Evolutionary conservation across 2,888 invertebrate genomes (phyloP), one percentile per base, ranked within the genome.

Genomic region (Mycalesis mineus): DNA sequence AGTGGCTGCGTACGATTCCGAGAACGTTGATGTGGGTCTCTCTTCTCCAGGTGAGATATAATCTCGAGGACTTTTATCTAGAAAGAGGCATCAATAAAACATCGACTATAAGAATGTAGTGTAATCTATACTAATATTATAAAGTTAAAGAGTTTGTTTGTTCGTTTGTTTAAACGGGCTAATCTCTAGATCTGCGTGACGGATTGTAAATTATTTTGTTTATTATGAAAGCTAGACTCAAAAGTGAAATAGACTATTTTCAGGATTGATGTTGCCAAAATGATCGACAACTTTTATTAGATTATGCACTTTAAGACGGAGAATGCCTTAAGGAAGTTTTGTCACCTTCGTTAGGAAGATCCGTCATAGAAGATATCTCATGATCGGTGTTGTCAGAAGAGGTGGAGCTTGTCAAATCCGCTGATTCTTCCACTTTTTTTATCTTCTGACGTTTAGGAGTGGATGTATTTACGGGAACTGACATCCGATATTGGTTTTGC

Each of bases 301-400:
- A n/a, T n/a, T n/a, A n/a, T n/a, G n/a, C n/a, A n/a, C n/a, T n/a
- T n/a, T n/a, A n/a, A n/a, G 22, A 22, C 2, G 22, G 5, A 22
- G 5, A 22, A 22, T 4, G 22, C 22, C 22, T 22, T 22, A 5
- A 22, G 22, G 3, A 22, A 22, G 2, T 22, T 22, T 37, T 7
- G 9, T 14, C 14, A 47, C 47, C 47, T 47, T 47, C 85, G 0
- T 74, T 70, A 2, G 84, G 78, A 37, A 81, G 62, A 47, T 87
- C 86, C 0, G 81, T 75, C 36, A 85, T 62, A 0, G 76, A 76
- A 0, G 86, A 84, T 65, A 87, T 80, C 61, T 88, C 87, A 9
- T 65, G 60, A 8, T 85, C 86, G 0, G 87, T 88, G 64, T 79
- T 78, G 0, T 77, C 80, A 0, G 72, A 70, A 0, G 77, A 71